phyloP scores from a whole-genome alignment of 1,140 invertebrate species.

The Bombus sibiricus region DNA sequence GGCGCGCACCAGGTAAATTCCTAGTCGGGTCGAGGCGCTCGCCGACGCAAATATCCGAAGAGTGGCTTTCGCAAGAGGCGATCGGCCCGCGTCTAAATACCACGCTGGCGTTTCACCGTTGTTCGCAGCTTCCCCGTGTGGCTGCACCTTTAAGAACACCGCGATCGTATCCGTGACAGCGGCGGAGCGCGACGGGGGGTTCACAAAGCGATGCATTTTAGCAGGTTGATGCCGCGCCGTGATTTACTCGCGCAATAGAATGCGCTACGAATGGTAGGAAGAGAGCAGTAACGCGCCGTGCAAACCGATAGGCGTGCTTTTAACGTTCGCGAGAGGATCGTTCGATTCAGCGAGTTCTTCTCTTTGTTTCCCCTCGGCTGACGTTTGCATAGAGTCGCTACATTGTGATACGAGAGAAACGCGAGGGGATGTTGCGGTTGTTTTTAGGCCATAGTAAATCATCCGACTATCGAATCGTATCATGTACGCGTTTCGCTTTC shows the following conservation, averaged over 20 bases:
- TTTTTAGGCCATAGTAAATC: not conserved
- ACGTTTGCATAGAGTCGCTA: not conserved
- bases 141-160: conserved; percentile 54
- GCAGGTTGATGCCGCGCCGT: conserved; percentile 45
- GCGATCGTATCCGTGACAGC: conserved; percentile 37
- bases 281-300: conserved; percentile 31
- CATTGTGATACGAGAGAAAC: not conserved
- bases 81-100: conserved; percentile 67
- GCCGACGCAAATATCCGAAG: conserved; percentile 75
- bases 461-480: not conserved
- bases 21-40: conserved; percentile 66
- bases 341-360: not conserved
- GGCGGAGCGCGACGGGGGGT: not conserved
- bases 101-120: conserved; percentile 44
- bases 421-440: not conserved
- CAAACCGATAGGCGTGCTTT: conserved; percentile 29
- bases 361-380: not conserved
- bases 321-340: conserved; percentile 14
- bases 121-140: conserved; percentile 23
- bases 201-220: conserved; percentile 46
- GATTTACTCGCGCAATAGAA: conserved; percentile 62
- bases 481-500: not conserved
- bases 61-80: conserved; percentile 68
- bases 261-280: conserved; percentile 39
- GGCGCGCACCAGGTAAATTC: conserved; percentile 54